Conservation (phyloP, 2,113 vertebrate genomes). For the Erythrolamprus reginae region DNA sequence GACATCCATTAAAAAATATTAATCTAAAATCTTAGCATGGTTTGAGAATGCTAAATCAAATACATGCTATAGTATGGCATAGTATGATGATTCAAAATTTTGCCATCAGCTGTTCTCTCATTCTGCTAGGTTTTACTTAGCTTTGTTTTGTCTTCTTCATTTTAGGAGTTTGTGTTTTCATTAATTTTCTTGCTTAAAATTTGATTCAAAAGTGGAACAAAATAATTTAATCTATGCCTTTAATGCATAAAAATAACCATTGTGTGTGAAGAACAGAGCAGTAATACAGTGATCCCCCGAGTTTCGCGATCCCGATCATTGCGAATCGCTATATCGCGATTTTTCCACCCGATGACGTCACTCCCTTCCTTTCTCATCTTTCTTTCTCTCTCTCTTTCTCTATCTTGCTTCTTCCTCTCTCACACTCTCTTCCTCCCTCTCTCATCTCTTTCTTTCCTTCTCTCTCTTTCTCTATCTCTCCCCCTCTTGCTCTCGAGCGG, state of each 20-base stretch:
- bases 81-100: background rate
- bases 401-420: no score
- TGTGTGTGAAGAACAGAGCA: background rate
- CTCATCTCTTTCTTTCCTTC: no score
- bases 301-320: no score
- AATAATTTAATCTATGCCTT: background rate
- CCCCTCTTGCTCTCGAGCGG: no score
- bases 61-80: background rate
- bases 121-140: background rate
- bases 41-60: background rate
- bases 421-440: no score
- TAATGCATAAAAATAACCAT: background rate
- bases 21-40: background rate
- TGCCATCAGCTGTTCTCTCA: background rate
- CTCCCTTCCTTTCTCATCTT: no score
- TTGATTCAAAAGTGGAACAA: background rate
- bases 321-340: no score
- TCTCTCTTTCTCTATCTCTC: no score
- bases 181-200: background rate
- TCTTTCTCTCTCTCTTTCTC: no score
- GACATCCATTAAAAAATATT: background rate
- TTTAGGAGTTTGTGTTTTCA: background rate
- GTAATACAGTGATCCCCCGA: no score
- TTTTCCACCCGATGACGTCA: no score
- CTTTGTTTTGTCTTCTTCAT: background rate